phyloP scores from a whole-genome alignment of 2,113 vertebrate genomes.

The Phainopepla nitens region DNA sequence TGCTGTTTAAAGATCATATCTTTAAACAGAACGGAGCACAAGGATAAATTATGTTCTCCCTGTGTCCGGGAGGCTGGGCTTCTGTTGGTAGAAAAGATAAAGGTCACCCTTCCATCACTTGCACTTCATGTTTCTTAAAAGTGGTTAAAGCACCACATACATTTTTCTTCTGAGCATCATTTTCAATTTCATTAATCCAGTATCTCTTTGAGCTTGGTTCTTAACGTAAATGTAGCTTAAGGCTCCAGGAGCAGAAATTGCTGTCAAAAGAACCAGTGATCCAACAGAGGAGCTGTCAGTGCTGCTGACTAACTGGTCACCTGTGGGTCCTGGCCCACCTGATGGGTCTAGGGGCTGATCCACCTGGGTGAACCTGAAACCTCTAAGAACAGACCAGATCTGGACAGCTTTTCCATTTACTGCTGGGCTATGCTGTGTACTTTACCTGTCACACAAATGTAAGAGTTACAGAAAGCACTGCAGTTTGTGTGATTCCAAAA shows the following conservation, averaged over 20 bases:
- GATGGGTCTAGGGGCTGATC: not conserved
- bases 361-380: not conserved
- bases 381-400: not conserved
- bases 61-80: not conserved
- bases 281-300: not conserved
- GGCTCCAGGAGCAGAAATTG: not conserved
- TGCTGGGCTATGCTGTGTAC: not conserved
- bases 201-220: not conserved
- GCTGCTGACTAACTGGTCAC: not conserved
- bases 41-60: constrained; percentile 8
- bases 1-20: not conserved
- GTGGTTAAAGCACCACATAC: constrained; percentile 21
- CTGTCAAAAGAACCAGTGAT: not conserved
- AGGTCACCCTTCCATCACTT: constrained; percentile 47
- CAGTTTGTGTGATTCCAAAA: not conserved
- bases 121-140: constrained; percentile 15
- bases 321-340: not conserved
- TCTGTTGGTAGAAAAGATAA: constrained; percentile 38
- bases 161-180: not conserved
- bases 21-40: not conserved
- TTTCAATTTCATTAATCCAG: constrained; percentile 2
- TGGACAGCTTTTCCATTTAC: not conserved
- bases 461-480: not conserved
- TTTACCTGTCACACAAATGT: not conserved
- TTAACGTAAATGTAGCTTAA: not conserved